Base-by-base conservation (phyloP, 2,888 invertebrate genomes). In the Tyria jacobaeae region DNA sequence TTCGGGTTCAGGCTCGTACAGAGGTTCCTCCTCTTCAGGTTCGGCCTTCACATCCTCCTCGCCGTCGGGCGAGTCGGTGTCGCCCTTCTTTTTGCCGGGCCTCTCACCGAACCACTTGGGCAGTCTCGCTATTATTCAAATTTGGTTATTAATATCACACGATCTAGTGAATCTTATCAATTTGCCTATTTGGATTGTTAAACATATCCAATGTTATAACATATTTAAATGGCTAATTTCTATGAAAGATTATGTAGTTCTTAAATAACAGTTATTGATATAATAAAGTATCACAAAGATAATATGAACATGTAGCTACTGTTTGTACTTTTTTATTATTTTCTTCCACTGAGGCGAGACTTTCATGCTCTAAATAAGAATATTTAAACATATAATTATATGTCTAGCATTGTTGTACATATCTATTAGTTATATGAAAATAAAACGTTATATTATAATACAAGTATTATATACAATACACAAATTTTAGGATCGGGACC, bases 81-180 rank as follows among this genome's bases (percentile, higher is more conserved):
- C 98, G 75, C 97, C 98, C 90, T 96, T 91, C 95, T 98, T 98
- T 94, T 97, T 98, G 95, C 98, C 98, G 78, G 98, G 98, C 94
- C 98, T 95, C 94, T 98, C 98, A 83, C 98, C 98, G 95, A 98
- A 98, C 98, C 98, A 98, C 94, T 98, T 98, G 83, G 98, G 98
- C 94, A 98, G 95, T 95, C 97, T 96, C 95, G 98, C 98, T 98
- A 90, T 85, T 49, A 21, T 63, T 65, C 10, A 39, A 37, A 53
- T 24, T 25, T 0, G 1, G 9, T 25, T 44, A 44, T 44, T 4
- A 44, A 44, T 12, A 44, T n/a, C n/a, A n/a, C n/a, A n/a, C n/a
- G n/a, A n/a, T n/a, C n/a, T n/a, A n/a, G n/a, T n/a, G n/a, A n/a
- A n/a, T n/a, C n/a, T n/a, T n/a, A n/a, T n/a, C n/a, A n/a, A n/a